Base-by-base conservation (phyloP, 2,888 invertebrate species). In the Phyllotreta striolata region DNA sequence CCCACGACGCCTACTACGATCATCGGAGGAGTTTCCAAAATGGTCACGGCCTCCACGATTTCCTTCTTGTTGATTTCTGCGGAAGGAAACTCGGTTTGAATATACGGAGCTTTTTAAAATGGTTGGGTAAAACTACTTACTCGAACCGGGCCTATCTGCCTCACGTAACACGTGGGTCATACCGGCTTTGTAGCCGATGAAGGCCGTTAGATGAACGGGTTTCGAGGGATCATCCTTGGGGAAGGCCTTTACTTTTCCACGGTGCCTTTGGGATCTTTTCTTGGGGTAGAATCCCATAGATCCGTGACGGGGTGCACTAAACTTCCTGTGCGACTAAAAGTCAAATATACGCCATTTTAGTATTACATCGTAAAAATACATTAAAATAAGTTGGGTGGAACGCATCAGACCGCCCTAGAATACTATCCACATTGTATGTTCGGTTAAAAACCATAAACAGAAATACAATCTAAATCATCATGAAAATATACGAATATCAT, bases 201-300 rank as follows among this genome's bases (percentile, higher is more conserved):
- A 99, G 52, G 98, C 95, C 0, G 99, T 99, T 66, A 99, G 86
- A 84, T 98, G 98, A 3, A 98, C 95, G 46, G 99, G 98, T 83
- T 98, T 98, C 77, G 86, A 89, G 37, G 92, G 85, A 82, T 99
- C 97, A 89, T 99, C 99, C 81, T 94, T 98, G 38, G 99, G 99
- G 88, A 98, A 99, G 61, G 98, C 95, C 95, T 99, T 99, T 71
- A 96, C 95, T 84, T 98, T 98, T 77, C 99, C 99, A 85, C 98
- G 93, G 86, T 97, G 97, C 80, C 97, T 91, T 73, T 89, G 89
- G 73, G 96, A 92, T 74, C 99, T 89, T 85, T 99, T 99, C 86
- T 98, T 98, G 79, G 99, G 99, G 84, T 98, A 93, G 89, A 99
- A 99, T 76, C 98, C 98, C 95, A 99, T 96, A 62, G 98, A 98